These are phyloP conservation scores for Notocelia uddmanniana DNA, from an alignment of 2,888 invertebrate species.

Conservation along the genomic window DNA sequence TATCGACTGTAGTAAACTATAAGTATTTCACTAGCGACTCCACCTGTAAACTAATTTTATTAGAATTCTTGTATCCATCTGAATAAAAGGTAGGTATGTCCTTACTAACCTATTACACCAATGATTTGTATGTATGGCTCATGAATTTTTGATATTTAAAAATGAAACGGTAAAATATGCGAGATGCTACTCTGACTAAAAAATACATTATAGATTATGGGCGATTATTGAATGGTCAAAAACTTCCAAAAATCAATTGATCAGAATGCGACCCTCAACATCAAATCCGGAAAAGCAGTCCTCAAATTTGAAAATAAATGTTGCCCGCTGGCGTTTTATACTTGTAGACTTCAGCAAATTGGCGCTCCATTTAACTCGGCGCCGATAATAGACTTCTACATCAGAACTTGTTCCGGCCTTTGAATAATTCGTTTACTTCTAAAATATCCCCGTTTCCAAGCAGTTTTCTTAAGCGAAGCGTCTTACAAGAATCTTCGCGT, in stretches of 20 bases:
- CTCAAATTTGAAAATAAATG: not conserved
- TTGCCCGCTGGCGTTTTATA: constrained; percentile 16
- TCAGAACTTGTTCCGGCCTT: constrained; percentile 51
- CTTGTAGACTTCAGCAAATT: constrained; percentile 29
- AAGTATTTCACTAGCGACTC: too few species aligned
- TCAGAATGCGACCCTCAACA: not conserved
- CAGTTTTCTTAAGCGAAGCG: constrained; percentile 5
- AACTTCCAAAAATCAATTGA: too few species aligned
- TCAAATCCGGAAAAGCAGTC: not conserved
- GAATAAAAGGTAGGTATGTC: too few species aligned
- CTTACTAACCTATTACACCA: too few species aligned
- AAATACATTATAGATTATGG: not conserved
- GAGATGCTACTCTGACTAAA: too few species aligned
- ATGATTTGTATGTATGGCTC: too few species aligned
- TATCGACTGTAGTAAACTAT: too few species aligned
- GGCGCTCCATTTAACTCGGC: constrained; percentile 54
- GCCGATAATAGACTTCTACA: constrained; percentile 52
- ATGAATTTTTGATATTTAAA: too few species aligned
- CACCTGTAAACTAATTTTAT: too few species aligned
- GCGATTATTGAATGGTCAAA: too few species aligned
- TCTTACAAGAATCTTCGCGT: not conserved
- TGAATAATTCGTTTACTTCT: constrained; percentile 54
- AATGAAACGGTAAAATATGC: too few species aligned
- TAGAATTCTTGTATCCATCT: too few species aligned
- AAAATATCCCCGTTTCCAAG: constrained; percentile 11